Evolutionary conservation across 2,797 vertebrate species (phyloP).

Genomic region (Gymnoscopelus microlampas): DNA sequence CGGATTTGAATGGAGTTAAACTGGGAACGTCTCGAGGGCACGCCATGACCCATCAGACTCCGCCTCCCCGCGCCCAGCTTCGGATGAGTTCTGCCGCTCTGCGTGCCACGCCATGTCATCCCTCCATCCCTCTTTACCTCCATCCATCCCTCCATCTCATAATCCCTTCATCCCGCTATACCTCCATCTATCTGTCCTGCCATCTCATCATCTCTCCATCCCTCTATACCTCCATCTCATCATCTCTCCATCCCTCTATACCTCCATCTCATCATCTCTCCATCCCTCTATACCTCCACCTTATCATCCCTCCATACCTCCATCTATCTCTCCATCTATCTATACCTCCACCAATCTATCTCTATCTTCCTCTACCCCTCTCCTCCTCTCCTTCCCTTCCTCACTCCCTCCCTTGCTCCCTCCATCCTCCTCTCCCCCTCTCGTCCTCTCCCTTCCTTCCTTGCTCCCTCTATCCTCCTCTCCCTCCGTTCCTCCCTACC

Average conservation of each 20-base stretch:
- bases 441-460: background rate
- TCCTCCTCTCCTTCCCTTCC: slow-evolving; percentile 16
- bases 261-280: background rate
- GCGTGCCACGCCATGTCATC: slow-evolving; percentile 6
- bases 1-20: slow-evolving; percentile 88
- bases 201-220: background rate
- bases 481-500: background rate
- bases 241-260: background rate
- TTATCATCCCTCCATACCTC: background rate
- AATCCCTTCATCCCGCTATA: background rate
- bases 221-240: background rate
- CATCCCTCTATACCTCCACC: background rate
- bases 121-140: slow-evolving; percentile 17
- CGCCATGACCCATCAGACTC: slow-evolving; percentile 89
- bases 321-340: background rate
- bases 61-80: slow-evolving; percentile 84
- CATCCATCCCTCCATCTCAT: background rate
- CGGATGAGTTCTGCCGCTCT: slow-evolving; percentile 75
- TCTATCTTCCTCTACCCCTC: background rate
- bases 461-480: background rate
- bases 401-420: slow-evolving; percentile 10
- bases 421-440: background rate
- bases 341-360: background rate
- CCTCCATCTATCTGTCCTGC: background rate
- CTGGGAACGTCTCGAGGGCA: slow-evolving; percentile 89